Conservation (phyloP, 2,113 vertebrate species). For the Cariama cristata region DNA sequence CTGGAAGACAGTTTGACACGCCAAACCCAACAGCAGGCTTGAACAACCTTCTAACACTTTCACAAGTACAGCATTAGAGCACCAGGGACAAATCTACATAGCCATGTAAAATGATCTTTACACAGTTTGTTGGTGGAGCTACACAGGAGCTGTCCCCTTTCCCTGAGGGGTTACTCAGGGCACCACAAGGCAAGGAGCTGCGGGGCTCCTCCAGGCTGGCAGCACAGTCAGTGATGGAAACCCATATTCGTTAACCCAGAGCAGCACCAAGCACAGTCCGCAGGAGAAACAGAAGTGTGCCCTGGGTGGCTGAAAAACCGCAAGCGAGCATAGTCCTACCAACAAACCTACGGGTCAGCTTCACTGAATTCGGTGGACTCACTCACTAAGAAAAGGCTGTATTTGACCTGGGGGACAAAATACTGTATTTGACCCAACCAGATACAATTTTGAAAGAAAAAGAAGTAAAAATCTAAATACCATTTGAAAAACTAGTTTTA, state of each 20-base stretch:
- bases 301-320: background rate
- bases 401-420: background rate
- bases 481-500: background rate
- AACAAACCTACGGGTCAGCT: accelerated
- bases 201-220: background rate
- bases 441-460: background rate
- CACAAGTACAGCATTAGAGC: background rate
- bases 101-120: accelerated
- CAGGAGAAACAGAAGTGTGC: background rate
- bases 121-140: background rate
- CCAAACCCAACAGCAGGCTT: background rate
- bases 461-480: background rate
- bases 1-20: background rate
- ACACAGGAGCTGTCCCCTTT: background rate
- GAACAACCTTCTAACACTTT: background rate
- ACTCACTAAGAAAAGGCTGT: background rate
- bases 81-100: background rate
- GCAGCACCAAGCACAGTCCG: background rate
- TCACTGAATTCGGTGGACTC: background rate
- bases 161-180: background rate
- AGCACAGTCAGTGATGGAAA: background rate
- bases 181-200: background rate
- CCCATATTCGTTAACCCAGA: background rate
- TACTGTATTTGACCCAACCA: background rate
- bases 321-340: background rate